A percentile compares a stretch with the other conserved stretches of the same genome.
Evolutionary conservation across 2,113 vertebrate genomes (phyloP).

Genomic region (Mobula hypostoma): DNA sequence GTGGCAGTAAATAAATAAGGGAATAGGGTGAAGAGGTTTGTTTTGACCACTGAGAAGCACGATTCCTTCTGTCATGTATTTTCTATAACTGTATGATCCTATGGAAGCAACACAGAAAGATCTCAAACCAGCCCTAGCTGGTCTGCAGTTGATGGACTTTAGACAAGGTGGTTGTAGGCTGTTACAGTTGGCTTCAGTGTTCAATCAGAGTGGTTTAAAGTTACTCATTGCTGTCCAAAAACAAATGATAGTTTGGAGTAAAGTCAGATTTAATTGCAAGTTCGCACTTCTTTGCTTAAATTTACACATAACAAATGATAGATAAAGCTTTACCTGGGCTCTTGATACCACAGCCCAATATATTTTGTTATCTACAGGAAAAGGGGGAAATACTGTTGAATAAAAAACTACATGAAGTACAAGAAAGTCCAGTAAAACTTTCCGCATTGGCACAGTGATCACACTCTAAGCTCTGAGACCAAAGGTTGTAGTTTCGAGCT

Average conservation of each 20-base stretch:
- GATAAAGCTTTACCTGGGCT: not conserved
- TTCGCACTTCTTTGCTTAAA: not conserved
- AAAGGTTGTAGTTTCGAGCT: not conserved
- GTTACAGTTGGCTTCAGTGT: not conserved
- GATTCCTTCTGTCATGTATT: too few relatives aligned
- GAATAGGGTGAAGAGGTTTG: too few relatives aligned
- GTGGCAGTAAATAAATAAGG: too few relatives aligned
- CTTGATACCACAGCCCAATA: not conserved
- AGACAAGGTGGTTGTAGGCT: not conserved
- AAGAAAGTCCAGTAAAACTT: not conserved
- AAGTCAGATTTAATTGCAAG: not conserved
- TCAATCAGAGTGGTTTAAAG: not conserved
- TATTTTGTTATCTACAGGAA: not conserved
- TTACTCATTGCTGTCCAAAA: not conserved
- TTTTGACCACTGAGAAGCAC: too few relatives aligned
- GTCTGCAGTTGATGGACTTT: not conserved
- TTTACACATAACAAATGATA: too few relatives aligned
- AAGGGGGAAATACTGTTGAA: not conserved
- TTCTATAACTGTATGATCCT: too few relatives aligned
- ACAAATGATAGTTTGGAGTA: not conserved
- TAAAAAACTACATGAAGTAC: not conserved
- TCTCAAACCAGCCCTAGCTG: not conserved
- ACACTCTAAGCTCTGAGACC: not conserved
- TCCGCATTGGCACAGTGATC: not conserved
- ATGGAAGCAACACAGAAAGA: not conserved